A percentile compares a stretch with the other conserved stretches of the same genome.
These are phyloP conservation scores for Drosophila testacea DNA, from an alignment of 2,888 invertebrate genomes.

Conservation along the genomic window DNA sequence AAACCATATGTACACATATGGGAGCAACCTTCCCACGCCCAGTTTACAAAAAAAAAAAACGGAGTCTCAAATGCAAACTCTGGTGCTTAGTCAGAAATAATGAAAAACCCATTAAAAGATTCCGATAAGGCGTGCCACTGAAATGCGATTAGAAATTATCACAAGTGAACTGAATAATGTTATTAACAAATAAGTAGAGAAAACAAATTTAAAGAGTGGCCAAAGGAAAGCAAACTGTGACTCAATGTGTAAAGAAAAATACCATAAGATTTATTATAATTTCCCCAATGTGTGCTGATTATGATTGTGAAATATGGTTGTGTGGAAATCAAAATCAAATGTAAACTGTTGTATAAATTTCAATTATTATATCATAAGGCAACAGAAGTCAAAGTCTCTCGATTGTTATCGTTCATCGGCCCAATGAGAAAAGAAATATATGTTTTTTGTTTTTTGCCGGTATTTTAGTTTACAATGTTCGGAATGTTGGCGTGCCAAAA, in stretches of 20 bases:
- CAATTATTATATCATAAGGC: slow-evolving; percentile 18
- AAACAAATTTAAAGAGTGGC: background rate
- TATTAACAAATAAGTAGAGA: background rate
- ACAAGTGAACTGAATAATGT: background rate
- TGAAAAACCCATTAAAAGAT: slow-evolving; percentile 27
- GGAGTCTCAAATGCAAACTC: slow-evolving; percentile 14
- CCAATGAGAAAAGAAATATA: slow-evolving; percentile 9
- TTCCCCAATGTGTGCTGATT: slow-evolving; percentile 11
- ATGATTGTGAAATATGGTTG: slow-evolving; percentile 14
- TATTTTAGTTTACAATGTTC: background rate
- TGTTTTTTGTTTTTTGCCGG: slow-evolving; percentile 4
- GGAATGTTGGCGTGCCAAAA: slow-evolving; percentile 34
- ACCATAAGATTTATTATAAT: slow-evolving; percentile 1
- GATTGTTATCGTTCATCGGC: slow-evolving; percentile 38
- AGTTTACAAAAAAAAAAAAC: background rate
- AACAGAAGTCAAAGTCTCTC: slow-evolving; percentile 1
- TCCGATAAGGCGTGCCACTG: slow-evolving; percentile 23
- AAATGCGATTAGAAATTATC: slow-evolving; percentile 13
- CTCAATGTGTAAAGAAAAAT: background rate
- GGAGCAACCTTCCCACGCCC: slow-evolving; percentile 31
- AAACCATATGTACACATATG: slow-evolving; percentile 16
- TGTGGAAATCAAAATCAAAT: slow-evolving; percentile 14
- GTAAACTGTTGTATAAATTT: slow-evolving; percentile 21
- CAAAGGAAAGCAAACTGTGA: background rate
- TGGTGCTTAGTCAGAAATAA: slow-evolving; percentile 14